Base-by-base conservation (phyloP, 2,113 vertebrate genomes). In the Macrotus californicus region DNA sequence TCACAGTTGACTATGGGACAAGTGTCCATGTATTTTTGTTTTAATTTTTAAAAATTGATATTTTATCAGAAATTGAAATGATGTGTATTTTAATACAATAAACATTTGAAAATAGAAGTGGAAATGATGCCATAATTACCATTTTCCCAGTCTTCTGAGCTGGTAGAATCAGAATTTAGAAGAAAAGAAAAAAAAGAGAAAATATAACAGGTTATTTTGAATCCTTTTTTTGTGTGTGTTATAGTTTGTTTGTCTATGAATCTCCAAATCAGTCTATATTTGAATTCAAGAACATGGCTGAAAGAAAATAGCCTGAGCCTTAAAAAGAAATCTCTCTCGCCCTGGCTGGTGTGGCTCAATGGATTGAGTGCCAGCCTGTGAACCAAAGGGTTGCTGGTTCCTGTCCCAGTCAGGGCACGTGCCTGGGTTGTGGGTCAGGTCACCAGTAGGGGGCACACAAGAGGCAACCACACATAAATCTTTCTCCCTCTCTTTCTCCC, bases 221-320 rank as follows among this genome's bases (percentile, higher is more conserved):
- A 66, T 39, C 69, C 4, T 21, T 46, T 89, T 94, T 16, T 92
- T 56, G n/a, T 92, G 18, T 97, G 18, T 95, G n/a, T 43, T 96
- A 80, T 86, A 95, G 26, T 72, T 70, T 96, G 41, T 75, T 94
- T 95, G 10, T 31, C 94, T 96, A 0, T 0, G 59, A 21, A 87
- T 94, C 98, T 97, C 54, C 61, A 82, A 94, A 83, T 93, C 73
- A 94, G 1, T 95, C 41, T 97, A 3, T 87, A 81, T 92, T 50
- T 96, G 54, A 95, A 70, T 97, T 77, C 22, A 93, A 54, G 50
- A 14, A 18, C 94, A 70, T 79, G 83, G 31, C 26, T 89, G 50
- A 93, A 24, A 43, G 66, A 96, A 94, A 34, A 93, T 92, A 88
- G 89, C 26, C 59, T 92, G 16, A 94, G 56, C 50, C 89, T 92